Evolutionary conservation across 2,888 invertebrate genomes (phyloP), one percentile per base, ranked within the genome.

Genomic region (Agonopterix heracliana): DNA sequence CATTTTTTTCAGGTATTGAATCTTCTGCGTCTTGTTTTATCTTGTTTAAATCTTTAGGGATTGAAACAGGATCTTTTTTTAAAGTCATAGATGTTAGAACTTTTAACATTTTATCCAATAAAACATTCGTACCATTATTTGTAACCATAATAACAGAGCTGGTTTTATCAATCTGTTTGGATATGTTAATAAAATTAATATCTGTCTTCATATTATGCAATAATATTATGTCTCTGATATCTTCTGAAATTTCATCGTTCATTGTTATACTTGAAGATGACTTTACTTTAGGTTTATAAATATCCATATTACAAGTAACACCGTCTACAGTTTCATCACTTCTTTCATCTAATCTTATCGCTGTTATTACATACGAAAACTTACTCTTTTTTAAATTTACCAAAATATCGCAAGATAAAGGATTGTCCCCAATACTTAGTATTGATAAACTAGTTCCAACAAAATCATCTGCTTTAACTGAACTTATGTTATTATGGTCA

Each of bases 351-450:
- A 61, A 35, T 46, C 48, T 64, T 7, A 68, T 54, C 17, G 78
- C 68, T 17, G 76, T 74, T 36, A 81, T 63, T 36, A 52, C 44
- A 55, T 71, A 68, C 1, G 53, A 17, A n/a, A 49, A 7, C 3
- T 34, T 26, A 38, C 35, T 43, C 49, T 64, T 66, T 41, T 64
- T 61, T 0, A 79, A 60, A 48, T 65, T 71, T 0, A 72, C 63
- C 41, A 83, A 53, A 38, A 63, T 44, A 41, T 69, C 66, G 52
- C 83, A 83, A 1, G 81, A 60, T 44, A 84, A 54, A n/a, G 76
- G 81, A 62, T 84, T 84, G 26, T 68, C 72, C 3, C 83, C 82
- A 45, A 84, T 79, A 54, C 83, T 84, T 7, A 84, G 61, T 40
- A 51, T 63, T 9, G 49, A 48, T 42, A 82, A 57, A 53, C 55